Base-by-base conservation (phyloP, 2,888 invertebrate species). In the Ectemnius continuus region DNA sequence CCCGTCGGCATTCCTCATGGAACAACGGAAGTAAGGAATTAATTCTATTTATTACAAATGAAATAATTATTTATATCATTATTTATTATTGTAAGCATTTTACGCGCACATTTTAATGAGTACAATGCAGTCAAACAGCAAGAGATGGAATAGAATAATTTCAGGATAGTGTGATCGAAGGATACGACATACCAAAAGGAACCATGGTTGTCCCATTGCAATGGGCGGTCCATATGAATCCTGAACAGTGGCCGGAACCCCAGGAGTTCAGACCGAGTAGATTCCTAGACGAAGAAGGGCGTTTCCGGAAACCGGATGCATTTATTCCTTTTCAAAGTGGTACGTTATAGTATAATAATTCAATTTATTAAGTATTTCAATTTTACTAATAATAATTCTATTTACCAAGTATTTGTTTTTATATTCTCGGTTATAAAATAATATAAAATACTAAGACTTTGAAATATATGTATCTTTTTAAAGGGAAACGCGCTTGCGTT, bases 1-100 rank as follows among this genome's bases (percentile, higher is more conserved):
- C 97, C 97, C 0, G 91, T 96, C 45, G 97, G 97, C 3, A 95
- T 97, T 81, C 97, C 97, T 6, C 97, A 97, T 88, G 96, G 97
- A 56, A 94, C 95, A 3, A 85, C 92, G 0, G 90, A 93, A 83
- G 94, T 93, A 70, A 28, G 28, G 4, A 48, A 11, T 52, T 16
- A n/a, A 52, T 16, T 16, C 1, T 14, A 14, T 11, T 11, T 52
- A 5, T 52, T 5, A 14, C n/a, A 5, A 11, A 6, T 52, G 4
- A 52, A 14, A 52, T 14, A 26, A 14, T 28, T 14, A 23, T 86
- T 16, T 2, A 23, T 23, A 23, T 23, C 8, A 36, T 36, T 36
- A 36, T 36, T 6, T 8, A 36, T 36, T 36, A 36, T 36, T 36
- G 36, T 36, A 36, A 6, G 11, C 4, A 36, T 8, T 6, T 8